Evolutionary conservation across 2,888 invertebrate species (phyloP).

Genomic region (Linyphia triangularis): DNA sequence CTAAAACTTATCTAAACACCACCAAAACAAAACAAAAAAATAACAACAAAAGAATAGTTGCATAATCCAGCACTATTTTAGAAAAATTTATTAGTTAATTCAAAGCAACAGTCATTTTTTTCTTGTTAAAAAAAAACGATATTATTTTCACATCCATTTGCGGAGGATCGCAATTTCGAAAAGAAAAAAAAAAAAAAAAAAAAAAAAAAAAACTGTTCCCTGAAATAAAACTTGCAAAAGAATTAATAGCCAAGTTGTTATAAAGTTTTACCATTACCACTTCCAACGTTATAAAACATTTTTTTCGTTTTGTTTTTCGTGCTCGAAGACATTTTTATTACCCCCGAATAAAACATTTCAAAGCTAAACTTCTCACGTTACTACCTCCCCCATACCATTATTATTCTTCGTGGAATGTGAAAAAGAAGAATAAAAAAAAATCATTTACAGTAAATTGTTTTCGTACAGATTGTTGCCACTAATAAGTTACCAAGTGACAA

Average conservation of each 20-base stretch:
- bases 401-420: background rate
- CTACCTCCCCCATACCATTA: background rate
- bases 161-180: background rate
- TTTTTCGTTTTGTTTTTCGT: background rate
- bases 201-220: background rate
- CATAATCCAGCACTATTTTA: too few species aligned
- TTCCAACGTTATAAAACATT: background rate
- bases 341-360: background rate
- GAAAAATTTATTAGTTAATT: too few species aligned
- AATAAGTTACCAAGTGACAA: constrained; percentile 1
- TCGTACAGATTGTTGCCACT: background rate
- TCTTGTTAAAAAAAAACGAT: background rate
- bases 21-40: too few species aligned
- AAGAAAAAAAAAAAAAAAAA: constrained; percentile 21
- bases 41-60: too few species aligned
- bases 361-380: constrained; percentile 1
- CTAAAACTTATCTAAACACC: too few species aligned
- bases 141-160: background rate
- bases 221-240: background rate
- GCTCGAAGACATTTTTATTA: constrained; percentile 8
- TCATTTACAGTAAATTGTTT: constrained; percentile 20
- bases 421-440: constrained; percentile 1
- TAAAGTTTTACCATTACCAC: constrained; percentile 36
- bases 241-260: constrained; percentile 27
- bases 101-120: background rate